Conservation (phyloP, 1,140 invertebrate species). For the Calycopis cecrops region DNA sequence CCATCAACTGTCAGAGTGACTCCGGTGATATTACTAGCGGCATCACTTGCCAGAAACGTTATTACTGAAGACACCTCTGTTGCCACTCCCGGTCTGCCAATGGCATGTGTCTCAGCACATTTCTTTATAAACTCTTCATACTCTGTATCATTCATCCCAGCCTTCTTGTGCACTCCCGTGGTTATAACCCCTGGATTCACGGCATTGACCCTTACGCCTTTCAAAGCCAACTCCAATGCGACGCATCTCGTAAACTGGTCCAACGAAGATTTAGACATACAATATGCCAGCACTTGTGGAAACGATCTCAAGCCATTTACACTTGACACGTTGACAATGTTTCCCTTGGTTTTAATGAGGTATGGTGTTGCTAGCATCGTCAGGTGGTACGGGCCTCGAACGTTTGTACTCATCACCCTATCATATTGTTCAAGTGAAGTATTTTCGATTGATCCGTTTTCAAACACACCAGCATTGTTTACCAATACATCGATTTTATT, state of each 20-base stretch:
- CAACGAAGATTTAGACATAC: conserved; percentile 86
- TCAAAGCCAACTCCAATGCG: conserved; percentile 81
- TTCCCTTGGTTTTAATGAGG: too few relatives aligned
- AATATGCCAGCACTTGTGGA: conserved; percentile 79
- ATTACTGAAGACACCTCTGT: too few relatives aligned
- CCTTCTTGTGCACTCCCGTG: conserved; percentile 84
- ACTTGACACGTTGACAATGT: too few relatives aligned
- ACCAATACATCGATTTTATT: too few relatives aligned
- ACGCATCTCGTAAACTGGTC: too few relatives aligned
- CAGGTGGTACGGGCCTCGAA: too few relatives aligned
- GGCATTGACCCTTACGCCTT: conserved; percentile 84
- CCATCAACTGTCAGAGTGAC: conserved; percentile 89
- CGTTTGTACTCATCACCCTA: too few relatives aligned
- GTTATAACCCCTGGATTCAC: conserved; percentile 83
- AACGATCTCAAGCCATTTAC: conserved; percentile 83
- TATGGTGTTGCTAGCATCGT: too few relatives aligned
- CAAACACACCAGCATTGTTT: conserved; percentile 85
- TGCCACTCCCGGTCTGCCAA: conserved; percentile 82
- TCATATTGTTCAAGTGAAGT: too few relatives aligned
- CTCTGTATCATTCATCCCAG: too few relatives aligned
- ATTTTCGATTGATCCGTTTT: conserved; percentile 81
- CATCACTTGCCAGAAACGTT: too few relatives aligned
- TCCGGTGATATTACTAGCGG: too few relatives aligned
- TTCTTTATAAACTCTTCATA: conserved; percentile 81
- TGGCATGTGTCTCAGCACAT: conserved; percentile 82